A percentile compares a stretch with the other conserved stretches of the same genome.
phyloP scores from a whole-genome alignment of 2,888 invertebrate genomes.

The Drepanosiphum platanoidis region DNA sequence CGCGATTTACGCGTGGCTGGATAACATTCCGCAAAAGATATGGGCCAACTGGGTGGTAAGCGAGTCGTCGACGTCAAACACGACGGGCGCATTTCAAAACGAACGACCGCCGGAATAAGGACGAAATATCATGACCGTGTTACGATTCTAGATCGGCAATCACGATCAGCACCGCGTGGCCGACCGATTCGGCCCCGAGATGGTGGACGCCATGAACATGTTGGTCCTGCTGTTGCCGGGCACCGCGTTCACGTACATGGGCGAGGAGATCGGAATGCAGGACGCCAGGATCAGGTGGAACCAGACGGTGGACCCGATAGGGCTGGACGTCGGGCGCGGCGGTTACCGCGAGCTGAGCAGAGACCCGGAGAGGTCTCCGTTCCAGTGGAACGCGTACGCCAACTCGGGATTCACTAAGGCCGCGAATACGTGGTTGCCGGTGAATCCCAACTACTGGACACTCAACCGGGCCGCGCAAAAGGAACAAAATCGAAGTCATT shows the following conservation, averaged over 20 bases:
- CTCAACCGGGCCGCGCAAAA: slow-evolving; percentile 69
- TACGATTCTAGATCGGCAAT: slow-evolving; percentile 65
- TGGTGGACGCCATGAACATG: slow-evolving; percentile 69
- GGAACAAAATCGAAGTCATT: slow-evolving; percentile 62
- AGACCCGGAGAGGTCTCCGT: slow-evolving; percentile 83
- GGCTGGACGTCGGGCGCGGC: slow-evolving; percentile 71
- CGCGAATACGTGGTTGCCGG: slow-evolving; percentile 74
- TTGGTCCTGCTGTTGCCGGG: slow-evolving; percentile 79
- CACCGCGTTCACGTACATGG: slow-evolving; percentile 86
- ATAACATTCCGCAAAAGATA: slow-evolving; percentile 71
- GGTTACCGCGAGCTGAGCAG: slow-evolving; percentile 72
- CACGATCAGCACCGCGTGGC: slow-evolving; percentile 66
- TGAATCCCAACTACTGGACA: slow-evolving; percentile 72
- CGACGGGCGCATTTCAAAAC: not conserved
- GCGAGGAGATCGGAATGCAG: slow-evolving; percentile 82
- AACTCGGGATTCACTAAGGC: slow-evolving; percentile 74
- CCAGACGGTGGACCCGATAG: slow-evolving; percentile 72
- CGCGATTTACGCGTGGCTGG: slow-evolving; percentile 72
- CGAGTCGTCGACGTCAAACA: not conserved
- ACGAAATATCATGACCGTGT: too few species aligned
- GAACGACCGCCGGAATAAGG: too few species aligned
- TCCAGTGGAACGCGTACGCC: slow-evolving; percentile 76
- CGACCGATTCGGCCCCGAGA: slow-evolving; percentile 67
- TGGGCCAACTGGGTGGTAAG: slow-evolving; percentile 76
- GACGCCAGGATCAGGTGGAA: slow-evolving; percentile 71